Conservation (phyloP, 2,888 invertebrate genomes). For the Poecilobothrus nobilitatus region DNA sequence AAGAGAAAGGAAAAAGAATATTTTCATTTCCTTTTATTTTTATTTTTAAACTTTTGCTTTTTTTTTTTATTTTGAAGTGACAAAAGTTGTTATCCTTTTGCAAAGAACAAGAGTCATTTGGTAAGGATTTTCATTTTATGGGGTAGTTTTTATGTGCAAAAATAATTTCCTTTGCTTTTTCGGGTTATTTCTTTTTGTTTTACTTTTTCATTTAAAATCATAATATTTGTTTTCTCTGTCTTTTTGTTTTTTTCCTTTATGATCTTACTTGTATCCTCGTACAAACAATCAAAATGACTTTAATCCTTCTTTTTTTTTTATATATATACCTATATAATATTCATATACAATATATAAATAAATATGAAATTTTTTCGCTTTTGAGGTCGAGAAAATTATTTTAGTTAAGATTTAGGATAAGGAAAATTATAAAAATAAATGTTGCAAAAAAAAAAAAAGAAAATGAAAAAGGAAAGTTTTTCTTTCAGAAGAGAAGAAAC, state of each 20-base stretch:
- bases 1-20: neutral
- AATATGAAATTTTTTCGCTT: neutral
- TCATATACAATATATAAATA: no score
- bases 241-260: neutral
- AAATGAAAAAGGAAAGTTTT: no score
- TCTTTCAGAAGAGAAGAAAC: no score
- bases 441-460: no score
- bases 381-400: neutral
- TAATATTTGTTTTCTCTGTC: neutral
- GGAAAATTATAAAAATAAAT: no score
- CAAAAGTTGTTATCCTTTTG: conserved; percentile 1
- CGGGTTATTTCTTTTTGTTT: neutral
- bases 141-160: neutral
- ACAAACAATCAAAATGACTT: no score
- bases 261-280: no score
- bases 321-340: no score
- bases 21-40: neutral
- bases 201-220: neutral
- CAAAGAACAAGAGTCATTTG: conserved; percentile 1
- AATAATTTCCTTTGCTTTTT: neutral
- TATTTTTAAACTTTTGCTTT: neutral
- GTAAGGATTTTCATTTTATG: conserved; percentile 1
- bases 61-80: neutral
- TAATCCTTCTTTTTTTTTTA: neutral
- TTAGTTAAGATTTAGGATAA: neutral